Evolutionary conservation across 2,797 vertebrate genomes (phyloP), one percentile per base, ranked within the genome.

Genomic region (Acrossocheilus fasciatus): DNA sequence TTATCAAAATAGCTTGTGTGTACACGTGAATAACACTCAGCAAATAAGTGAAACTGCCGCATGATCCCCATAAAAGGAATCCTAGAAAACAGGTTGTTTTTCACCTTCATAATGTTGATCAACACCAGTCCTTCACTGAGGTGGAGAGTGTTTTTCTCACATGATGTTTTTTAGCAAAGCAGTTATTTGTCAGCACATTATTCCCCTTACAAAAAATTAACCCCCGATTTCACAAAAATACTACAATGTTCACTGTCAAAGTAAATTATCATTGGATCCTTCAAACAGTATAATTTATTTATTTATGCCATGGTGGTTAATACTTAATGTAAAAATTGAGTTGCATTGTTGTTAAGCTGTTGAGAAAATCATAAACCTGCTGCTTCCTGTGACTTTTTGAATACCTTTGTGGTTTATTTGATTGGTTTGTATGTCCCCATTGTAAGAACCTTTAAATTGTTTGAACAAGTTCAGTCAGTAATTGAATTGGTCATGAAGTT

Each of bases 81-180:
- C 47, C 17, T 15, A 57, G 43, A 70, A 85, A 85, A 45, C 64
- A 72, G 66, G n/a, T 45, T 78, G 36, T 85, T 76, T 74, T 85
- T 68, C 39, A 45, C 47, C 47, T 82, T n/a, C 36, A n/a, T 39
- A 5, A 3, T 57, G 41, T 50, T 64, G 54, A 64, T 73, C 50
- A 45, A 34, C 52, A 57, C 2, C 47, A 43, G 34, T 36, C 6
- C 41, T 36, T 73, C 43, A 36, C 23, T 39, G 41, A 68, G 18
- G 17, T 34, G 59, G 26, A 68, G 26, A 68, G 66, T 50, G 41
- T 12, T 81, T 50, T 62, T 59, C 39, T 75, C 26, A 26, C 26
- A 11, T n/a, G 1, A 23, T 43, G 23, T 47, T 73, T n/a, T 79
- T 79, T 62, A 23, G 23, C 39, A 52, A 36, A 76, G 30, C 74